Evolutionary conservation across 1,140 invertebrate genomes (phyloP), one percentile per base, ranked within the genome.

Genomic region (Druon quercuslanigerum): DNA sequence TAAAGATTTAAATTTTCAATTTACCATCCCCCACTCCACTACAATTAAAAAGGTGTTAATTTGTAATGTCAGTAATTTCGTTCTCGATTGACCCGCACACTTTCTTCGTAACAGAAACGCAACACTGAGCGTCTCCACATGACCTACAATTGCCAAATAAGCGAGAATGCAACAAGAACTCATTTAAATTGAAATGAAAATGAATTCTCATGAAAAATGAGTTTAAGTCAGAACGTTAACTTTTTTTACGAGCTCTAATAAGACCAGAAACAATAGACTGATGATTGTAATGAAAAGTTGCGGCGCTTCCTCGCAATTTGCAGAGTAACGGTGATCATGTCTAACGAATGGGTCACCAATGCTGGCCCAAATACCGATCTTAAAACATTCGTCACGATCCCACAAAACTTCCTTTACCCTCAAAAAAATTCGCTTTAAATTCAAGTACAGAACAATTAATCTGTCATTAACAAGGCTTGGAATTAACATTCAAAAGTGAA

Each of bases 291-390:
- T 33, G 13, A 33, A 16, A 56, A 66, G 33, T 46, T 46, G 40
- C 40, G 13, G 57, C 5, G 25, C 25, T 66, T 66, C 33, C 57
- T 66, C 20, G 57, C 12, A 66, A 66, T 66, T 20, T 33, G 16
- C 40, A 66, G 25, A 66, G 57, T 66, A 66, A 66, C 57, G 57
- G 57, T 66, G 57, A 66, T 33, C 57, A 74, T 72, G 73, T 74
- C 33, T 78, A 78, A 73, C 71, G 76, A 77, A 73, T 20, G 72
- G 71, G 54, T 40, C 33, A 60, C 74, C 76, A 78, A 78, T 74
- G 72, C 66, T 78, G 72, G 72, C 76, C 76, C 76, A 78, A 78
- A 78, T 78, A 74, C 76, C 76, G 74, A 66, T 40, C 57, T 66
- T 40, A 51, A 72, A 51, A 72, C 46, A 19, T 72, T 16, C 25